These are phyloP conservation scores for Ammodytes marinus DNA, from an alignment of 2,113 vertebrate species.

Conservation along the genomic window DNA sequence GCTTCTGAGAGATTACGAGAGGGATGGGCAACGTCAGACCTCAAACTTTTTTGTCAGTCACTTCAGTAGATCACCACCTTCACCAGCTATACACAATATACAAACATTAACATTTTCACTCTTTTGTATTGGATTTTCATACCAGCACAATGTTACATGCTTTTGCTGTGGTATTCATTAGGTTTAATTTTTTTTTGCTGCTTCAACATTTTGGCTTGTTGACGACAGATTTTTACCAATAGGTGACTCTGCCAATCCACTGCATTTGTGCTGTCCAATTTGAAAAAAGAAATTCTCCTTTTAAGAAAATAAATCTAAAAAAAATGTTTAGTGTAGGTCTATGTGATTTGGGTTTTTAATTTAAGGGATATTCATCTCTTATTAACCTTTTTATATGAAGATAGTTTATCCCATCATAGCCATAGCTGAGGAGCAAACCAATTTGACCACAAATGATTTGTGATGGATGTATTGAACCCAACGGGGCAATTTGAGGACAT, in stretches of 20 bases:
- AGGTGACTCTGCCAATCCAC: neutral
- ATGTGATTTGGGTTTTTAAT: neutral
- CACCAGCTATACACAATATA: constrained; percentile 60
- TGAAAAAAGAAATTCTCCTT: neutral
- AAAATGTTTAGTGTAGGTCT: neutral
- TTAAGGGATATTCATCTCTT: neutral
- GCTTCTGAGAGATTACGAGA: constrained; percentile 48
- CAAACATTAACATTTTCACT: constrained; percentile 4
- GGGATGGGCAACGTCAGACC: constrained; percentile 50
- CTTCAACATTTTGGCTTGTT: neutral
- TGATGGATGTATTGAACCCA: neutral
- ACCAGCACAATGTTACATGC: neutral
- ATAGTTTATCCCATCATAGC: neutral
- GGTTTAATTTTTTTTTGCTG: constrained; percentile 8
- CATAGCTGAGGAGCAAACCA: neutral
- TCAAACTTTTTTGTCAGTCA: constrained; percentile 50
- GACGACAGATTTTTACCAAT: neutral
- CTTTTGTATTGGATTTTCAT: constrained; percentile 31
- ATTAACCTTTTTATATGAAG: neutral
- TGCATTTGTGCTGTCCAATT: neutral
- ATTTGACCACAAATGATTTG: neutral
- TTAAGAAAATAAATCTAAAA: neutral
- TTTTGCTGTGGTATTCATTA: neutral
- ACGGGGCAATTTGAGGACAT: neutral
- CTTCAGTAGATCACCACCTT: constrained; percentile 27